Evolutionary conservation across 1,140 invertebrate species (phyloP).

Genomic region (Zaprionus ghesquierei): DNA sequence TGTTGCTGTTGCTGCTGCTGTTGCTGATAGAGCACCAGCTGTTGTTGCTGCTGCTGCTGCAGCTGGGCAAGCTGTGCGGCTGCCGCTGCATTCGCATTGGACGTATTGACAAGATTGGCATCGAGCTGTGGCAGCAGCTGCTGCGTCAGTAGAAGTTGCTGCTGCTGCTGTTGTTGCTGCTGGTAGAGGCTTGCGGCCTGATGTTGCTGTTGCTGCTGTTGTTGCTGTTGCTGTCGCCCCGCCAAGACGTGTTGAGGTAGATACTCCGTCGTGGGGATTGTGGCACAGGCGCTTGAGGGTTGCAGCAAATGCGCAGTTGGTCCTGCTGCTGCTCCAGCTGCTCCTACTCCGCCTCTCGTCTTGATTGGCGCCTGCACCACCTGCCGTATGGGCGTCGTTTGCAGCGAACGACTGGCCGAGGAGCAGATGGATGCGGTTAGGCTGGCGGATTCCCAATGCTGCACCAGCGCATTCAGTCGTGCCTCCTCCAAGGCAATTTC

Average conservation of each 20-base stretch:
- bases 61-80: slow-evolving; percentile 70
- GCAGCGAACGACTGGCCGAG: slow-evolving; percentile 79
- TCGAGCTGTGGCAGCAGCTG: slow-evolving; percentile 70
- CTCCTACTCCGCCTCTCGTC: slow-evolving; percentile 33
- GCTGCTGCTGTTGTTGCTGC: slow-evolving; percentile 59
- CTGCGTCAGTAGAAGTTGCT: slow-evolving; percentile 48
- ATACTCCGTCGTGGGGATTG: slow-evolving; percentile 65
- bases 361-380: slow-evolving; percentile 70
- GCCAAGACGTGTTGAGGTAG: slow-evolving; percentile 73
- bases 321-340: slow-evolving; percentile 16
- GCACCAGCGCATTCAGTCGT: slow-evolving; percentile 84
- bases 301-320: slow-evolving; percentile 59
- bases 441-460: slow-evolving; percentile 86
- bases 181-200: slow-evolving; percentile 37
- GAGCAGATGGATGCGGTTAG: slow-evolving; percentile 83
- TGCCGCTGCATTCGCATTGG: slow-evolving; percentile 75
- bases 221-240: slow-evolving; percentile 64
- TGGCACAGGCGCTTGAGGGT: slow-evolving; percentile 43
- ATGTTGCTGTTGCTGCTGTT: slow-evolving; percentile 49
- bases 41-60: slow-evolving; percentile 61
- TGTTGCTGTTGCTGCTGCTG: slow-evolving; percentile 52
- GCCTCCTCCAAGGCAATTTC: slow-evolving; percentile 86
- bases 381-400: slow-evolving; percentile 79
- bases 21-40: slow-evolving; percentile 55
- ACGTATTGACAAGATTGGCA: slow-evolving; percentile 76